These are phyloP conservation scores for Agonum fuliginosum DNA, from an alignment of 2,888 invertebrate species.

Conservation along the genomic window DNA sequence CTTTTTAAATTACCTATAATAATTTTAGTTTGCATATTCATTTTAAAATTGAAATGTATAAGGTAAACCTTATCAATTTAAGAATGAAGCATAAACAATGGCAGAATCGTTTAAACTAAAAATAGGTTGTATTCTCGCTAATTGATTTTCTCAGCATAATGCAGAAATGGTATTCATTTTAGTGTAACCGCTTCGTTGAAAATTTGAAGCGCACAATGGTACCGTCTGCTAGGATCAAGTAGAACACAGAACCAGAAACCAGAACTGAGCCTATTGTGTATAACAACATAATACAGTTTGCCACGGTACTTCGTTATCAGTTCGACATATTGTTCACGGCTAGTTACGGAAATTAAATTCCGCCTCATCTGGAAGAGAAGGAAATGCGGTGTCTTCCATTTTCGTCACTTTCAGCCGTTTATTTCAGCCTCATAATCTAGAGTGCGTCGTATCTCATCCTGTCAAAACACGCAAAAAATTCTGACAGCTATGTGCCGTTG, in stretches of 20 bases:
- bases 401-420: constrained; percentile 37
- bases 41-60: too few relatives aligned
- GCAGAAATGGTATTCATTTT: neutral
- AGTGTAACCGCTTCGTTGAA: neutral
- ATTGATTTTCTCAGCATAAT: neutral
- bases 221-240: neutral
- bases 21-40: too few relatives aligned
- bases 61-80: too few relatives aligned
- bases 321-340: constrained; percentile 54
- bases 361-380: constrained; percentile 29
- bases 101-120: too few relatives aligned
- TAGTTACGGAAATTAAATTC: constrained; percentile 56
- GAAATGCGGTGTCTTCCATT: constrained; percentile 48
- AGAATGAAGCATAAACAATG: too few relatives aligned
- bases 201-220: neutral
- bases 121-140: too few relatives aligned
- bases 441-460: constrained; percentile 22
- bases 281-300: constrained; percentile 19
- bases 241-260: too few relatives aligned
- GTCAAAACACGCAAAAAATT: constrained; percentile 28
- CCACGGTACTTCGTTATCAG: constrained; percentile 42
- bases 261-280: constrained; percentile 4
- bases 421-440: constrained; percentile 9
- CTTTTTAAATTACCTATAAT: too few relatives aligned
- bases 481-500: neutral